Conservation (phyloP, 2,888 invertebrate genomes). For the Lissonota sp. region DNA sequence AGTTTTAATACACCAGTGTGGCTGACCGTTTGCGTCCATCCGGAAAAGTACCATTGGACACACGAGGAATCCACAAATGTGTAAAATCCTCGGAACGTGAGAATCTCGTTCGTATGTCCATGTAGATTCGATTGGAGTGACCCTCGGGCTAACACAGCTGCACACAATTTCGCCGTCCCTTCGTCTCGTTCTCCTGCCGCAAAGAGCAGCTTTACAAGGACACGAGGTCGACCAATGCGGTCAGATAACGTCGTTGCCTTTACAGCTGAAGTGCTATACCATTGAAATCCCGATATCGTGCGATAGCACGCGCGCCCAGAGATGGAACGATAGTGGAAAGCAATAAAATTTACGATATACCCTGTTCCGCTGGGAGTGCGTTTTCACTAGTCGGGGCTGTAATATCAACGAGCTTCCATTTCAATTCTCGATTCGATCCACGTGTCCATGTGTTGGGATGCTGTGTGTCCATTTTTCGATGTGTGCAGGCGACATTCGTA, state of each 20-base stretch:
- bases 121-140: conserved; percentile 3
- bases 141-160: too few species aligned
- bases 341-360: conserved; percentile 58
- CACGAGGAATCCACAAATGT: too few species aligned
- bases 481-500: too few species aligned
- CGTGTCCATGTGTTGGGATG: conserved; percentile 10
- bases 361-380: conserved; percentile 40
- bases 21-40: conserved; percentile 66
- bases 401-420: too few species aligned
- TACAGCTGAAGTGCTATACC: conserved; percentile 32
- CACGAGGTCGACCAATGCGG: conserved; percentile 39
- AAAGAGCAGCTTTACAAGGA: conserved; percentile 49
- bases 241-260: conserved; percentile 46
- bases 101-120: conserved; percentile 27
- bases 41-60: too few species aligned
- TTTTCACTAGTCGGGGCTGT: conserved; percentile 21
- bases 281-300: conserved; percentile 53
- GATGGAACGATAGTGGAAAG: conserved; percentile 38
- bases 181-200: conserved; percentile 39
- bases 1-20: conserved; percentile 74
- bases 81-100: conserved; percentile 24
- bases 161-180: conserved; percentile 39
- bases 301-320: conserved; percentile 12
- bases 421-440: conserved; percentile 55
- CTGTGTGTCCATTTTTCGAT: neutral